phyloP scores from a whole-genome alignment of 2,888 invertebrate species.

The Thymelicus acteon region DNA sequence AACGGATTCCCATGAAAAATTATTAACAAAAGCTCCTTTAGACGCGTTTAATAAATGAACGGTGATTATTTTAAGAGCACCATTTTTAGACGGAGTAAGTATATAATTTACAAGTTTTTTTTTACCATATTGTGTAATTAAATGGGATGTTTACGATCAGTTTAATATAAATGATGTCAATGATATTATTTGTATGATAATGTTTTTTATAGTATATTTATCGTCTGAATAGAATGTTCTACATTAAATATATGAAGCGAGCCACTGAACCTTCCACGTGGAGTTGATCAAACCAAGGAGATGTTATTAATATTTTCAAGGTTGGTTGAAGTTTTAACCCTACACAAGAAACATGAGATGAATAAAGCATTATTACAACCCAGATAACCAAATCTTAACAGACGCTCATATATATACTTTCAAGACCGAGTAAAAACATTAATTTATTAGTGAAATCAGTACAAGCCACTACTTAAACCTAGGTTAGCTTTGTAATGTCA shows the following conservation, averaged over 20 bases:
- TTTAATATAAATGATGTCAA: conserved; percentile 8
- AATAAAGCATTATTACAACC: too few species aligned
- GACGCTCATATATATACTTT: too few species aligned
- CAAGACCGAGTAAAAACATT: too few species aligned
- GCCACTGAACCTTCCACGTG: not conserved
- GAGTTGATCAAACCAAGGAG: too few species aligned
- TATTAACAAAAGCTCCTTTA: conserved; percentile 13
- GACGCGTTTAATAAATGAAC: conserved; percentile 4
- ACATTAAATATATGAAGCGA: not conserved
- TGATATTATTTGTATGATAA: conserved; percentile 9
- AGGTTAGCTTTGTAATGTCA: too few species aligned
- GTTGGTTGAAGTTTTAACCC: too few species aligned
- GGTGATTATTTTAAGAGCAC: not conserved
- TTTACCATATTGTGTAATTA: not conserved
- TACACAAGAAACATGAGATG: too few species aligned
- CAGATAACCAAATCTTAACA: too few species aligned
- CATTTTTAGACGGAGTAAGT: conserved; percentile 1
- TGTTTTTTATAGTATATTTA: not conserved
- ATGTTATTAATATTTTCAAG: too few species aligned
- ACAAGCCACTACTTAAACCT: too few species aligned
- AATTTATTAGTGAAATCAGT: too few species aligned
- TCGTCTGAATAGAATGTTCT: not conserved
- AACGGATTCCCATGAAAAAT: conserved; percentile 7
- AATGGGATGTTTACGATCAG: conserved; percentile 2
- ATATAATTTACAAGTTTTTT: conserved; percentile 11